Conservation (phyloP, 2,888 invertebrate genomes). For the Epirrhoe alternata region DNA sequence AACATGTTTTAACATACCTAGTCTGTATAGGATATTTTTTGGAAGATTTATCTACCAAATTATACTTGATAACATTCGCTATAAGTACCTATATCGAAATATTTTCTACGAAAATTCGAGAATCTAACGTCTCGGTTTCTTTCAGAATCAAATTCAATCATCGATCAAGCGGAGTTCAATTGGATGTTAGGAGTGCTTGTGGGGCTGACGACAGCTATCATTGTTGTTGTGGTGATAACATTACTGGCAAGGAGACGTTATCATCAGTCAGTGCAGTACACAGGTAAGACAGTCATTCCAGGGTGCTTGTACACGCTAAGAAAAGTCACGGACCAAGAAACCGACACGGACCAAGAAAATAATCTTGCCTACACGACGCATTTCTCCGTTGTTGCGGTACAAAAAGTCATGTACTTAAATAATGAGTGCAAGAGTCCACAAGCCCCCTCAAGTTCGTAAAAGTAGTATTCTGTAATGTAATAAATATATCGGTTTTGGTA, state of each 20-base stretch:
- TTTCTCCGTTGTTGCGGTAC: no score
- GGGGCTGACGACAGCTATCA: conserved; percentile 88
- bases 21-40: not conserved
- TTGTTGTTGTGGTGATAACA: conserved; percentile 87
- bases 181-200: conserved; percentile 87
- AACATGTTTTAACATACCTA: not conserved
- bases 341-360: no score
- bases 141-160: conserved; percentile 54
- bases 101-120: not conserved
- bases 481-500: not conserved
- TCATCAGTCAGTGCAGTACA: conserved; percentile 78
- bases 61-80: not conserved
- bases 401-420: no score
- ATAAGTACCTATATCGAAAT: not conserved
- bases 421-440: no score
- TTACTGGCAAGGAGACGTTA: conserved; percentile 86
- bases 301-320: no score
- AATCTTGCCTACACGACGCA: no score
- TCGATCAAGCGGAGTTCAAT: conserved; percentile 60
- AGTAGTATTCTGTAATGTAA: no score
- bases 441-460: no score
- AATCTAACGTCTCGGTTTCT: not conserved
- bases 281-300: conserved; percentile 59
- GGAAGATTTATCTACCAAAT: not conserved
- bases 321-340: no score